Conservation (phyloP, 2,113 vertebrate species). For the Dromas ardeola region DNA sequence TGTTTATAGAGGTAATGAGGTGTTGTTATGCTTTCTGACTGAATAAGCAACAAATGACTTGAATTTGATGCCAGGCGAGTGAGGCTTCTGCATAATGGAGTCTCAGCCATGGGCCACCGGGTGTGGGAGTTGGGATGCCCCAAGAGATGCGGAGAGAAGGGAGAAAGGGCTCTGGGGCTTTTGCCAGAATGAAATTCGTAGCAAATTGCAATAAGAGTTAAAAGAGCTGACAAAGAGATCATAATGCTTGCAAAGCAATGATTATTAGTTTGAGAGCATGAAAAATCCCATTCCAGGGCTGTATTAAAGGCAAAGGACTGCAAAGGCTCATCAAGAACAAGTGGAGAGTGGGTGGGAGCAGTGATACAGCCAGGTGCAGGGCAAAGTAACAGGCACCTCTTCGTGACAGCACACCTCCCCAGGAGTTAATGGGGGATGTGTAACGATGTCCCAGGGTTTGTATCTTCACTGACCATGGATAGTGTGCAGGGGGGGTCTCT, state of each 20-base stretch:
- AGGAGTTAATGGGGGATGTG: accelerated
- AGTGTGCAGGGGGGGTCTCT: neutral
- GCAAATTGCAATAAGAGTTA: neutral
- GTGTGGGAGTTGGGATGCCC: neutral
- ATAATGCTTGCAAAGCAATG: neutral
- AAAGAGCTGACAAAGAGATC: neutral
- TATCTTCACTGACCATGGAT: accelerated
- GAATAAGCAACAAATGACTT: neutral
- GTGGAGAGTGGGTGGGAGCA: accelerated
- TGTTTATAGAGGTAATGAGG: too few species aligned
- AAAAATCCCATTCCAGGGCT: neutral
- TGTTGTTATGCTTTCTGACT: accelerated
- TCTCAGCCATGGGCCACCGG: accelerated
- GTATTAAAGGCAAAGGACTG: neutral
- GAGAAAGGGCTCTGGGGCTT: neutral
- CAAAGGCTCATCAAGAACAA: accelerated
- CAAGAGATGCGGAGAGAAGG: neutral
- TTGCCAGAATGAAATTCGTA: neutral
- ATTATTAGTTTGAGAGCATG: neutral
- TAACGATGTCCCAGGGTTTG: accelerated
- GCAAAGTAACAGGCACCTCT: too few species aligned
- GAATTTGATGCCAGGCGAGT: accelerated
- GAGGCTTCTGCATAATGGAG: neutral
- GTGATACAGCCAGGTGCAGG: accelerated
- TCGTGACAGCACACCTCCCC: accelerated